Evolutionary conservation across 2,797 vertebrate species (phyloP).

Genomic region (Platalea minor): DNA sequence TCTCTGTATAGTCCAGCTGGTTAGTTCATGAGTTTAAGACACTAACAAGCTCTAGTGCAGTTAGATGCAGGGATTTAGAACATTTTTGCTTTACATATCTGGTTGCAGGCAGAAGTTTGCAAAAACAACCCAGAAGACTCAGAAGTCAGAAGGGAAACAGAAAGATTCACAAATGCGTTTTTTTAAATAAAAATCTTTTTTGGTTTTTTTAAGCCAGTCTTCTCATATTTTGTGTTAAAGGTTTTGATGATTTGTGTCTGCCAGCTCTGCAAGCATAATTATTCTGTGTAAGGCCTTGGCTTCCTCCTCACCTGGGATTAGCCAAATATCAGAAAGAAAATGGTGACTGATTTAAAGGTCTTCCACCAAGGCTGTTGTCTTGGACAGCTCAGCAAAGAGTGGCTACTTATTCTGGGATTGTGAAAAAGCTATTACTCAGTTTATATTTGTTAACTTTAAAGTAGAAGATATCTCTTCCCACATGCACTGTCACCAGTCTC

Average conservation of each 20-base stretch:
- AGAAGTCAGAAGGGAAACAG: neutral
- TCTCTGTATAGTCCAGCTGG: neutral
- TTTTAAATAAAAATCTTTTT: accelerated
- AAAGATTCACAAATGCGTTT: neutral
- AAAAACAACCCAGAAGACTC: neutral
- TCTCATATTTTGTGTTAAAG: neutral
- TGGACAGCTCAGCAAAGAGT: neutral
- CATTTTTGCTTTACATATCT: neutral
- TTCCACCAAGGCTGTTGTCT: neutral
- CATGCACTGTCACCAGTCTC: neutral
- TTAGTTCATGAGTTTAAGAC: neutral
- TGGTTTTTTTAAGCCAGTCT: neutral
- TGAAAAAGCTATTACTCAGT: neutral
- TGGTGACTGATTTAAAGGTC: neutral
- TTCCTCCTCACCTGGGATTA: neutral
- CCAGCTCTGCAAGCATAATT: neutral
- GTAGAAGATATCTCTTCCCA: neutral
- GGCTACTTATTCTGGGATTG: neutral
- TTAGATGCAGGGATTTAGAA: neutral
- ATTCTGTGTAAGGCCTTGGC: neutral
- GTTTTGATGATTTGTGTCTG: neutral
- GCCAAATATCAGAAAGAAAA: neutral
- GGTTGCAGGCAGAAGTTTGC: neutral
- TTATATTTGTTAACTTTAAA: neutral
- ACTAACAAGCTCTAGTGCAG: neutral